phyloP scores from a whole-genome alignment of 2,888 invertebrate species.

The Rhabditophanes sp. region DNA sequence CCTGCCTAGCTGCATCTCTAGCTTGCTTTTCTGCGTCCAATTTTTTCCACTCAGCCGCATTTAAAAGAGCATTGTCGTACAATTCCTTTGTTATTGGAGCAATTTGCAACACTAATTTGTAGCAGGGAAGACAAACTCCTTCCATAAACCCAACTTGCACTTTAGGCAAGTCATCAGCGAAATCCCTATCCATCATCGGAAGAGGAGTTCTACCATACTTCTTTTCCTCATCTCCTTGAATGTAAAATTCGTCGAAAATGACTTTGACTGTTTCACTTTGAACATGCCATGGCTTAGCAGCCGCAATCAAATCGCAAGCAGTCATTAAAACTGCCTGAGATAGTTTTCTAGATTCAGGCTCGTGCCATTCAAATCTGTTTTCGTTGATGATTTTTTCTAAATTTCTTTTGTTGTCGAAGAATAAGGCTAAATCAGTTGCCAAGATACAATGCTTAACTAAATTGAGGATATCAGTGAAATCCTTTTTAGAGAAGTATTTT shows the following conservation, averaged over 20 bases:
- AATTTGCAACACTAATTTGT: constrained; percentile 55
- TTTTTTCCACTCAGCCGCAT: not conserved
- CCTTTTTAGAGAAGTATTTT: constrained; percentile 56
- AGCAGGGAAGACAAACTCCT: constrained; percentile 67
- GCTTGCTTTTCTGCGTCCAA: no score
- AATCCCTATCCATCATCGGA: constrained; percentile 64
- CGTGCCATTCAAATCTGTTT: constrained; percentile 54
- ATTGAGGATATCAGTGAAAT: constrained; percentile 54
- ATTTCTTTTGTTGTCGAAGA: constrained; percentile 58
- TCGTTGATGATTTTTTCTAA: constrained; percentile 20
- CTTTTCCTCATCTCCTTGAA: constrained; percentile 57
- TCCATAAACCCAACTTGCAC: constrained; percentile 67
- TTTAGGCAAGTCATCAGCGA: constrained; percentile 59
- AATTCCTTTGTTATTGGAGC: constrained; percentile 60
- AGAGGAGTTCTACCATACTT: constrained; percentile 58
- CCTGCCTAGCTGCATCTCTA: no score
- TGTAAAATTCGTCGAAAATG: constrained; percentile 65
- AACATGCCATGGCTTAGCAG: constrained; percentile 67
- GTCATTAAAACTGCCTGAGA: constrained; percentile 67
- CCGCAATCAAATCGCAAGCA: constrained; percentile 65
- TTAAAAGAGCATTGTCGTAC: constrained; percentile 47
- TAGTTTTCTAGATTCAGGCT: constrained; percentile 52
- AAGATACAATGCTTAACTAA: constrained; percentile 65
- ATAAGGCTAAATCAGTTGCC: constrained; percentile 66
- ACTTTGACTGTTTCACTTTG: constrained; percentile 66